Evolutionary conservation across 2,888 invertebrate species (phyloP), one percentile per base, ranked within the genome.

Genomic region (Pristionchus mayeri): DNA sequence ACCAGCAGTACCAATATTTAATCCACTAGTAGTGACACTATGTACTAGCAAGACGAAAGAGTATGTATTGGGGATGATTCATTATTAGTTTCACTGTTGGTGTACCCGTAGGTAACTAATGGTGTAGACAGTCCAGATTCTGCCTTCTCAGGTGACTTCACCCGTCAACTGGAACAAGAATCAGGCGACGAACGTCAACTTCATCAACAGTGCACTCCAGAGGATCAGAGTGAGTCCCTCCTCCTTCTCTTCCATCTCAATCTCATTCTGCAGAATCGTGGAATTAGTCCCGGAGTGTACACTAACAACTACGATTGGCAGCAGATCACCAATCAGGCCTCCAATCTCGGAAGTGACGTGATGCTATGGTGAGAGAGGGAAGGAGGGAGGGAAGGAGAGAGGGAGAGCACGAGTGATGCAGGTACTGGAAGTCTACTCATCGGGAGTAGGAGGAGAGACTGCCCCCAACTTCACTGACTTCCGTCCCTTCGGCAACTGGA

Each of bases 291-390:
- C 9, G 86, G 86, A 34, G 79, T 86, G 44, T 86, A 86, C 84
- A 86, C 86, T 13, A 86, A 67, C 63, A 85, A 57, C 60, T 86
- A 86, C 52, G 86, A 86, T 52, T 86, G 86, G 86, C 52, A 84
- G 30, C 86, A 86, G 57, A 86, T 86, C 37, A 86, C 86, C 18
- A 75, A 80, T 37, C 54, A 44, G 9, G 84, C 67, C 13, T 21
- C 3, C 16, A 24, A 9, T 9, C 84, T 84, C 84, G 50, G 78
- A 48, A 71, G 71, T 4, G 85, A 87, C 18, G 85, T 87, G 4
- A 84, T 85, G 50, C 52, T 84, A 1, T 83, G 86, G 86, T 86
- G 80, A 52, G 80, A 30, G 54, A 18, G n/a, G 13, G 44, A 44
- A 44, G 44, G 44, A 44, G 44, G 13, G 40, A 21, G 4, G 40